phyloP scores from a whole-genome alignment of 2,113 vertebrate species.

The Amphiprion ocellaris region DNA sequence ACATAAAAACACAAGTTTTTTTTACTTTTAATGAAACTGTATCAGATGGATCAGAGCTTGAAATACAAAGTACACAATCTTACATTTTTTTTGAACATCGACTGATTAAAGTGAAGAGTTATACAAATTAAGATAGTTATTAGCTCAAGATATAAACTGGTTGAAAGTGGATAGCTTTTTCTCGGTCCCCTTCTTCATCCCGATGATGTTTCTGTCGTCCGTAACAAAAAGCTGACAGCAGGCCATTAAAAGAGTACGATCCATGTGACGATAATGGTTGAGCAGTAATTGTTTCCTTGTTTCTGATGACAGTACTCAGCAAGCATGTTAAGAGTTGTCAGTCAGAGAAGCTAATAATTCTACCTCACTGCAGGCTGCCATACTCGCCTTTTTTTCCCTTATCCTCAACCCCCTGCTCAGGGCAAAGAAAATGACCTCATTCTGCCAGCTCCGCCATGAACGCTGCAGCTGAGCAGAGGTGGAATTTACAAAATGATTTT shows the following conservation, averaged over 20 bases:
- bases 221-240: not conserved
- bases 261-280: not conserved
- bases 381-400: not conserved
- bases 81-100: no score
- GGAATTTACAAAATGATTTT: not conserved
- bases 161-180: no score
- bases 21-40: no score
- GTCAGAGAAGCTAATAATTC: constrained; percentile 29
- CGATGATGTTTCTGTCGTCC: no score
- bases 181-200: no score
- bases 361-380: constrained; percentile 17
- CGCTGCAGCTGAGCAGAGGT: constrained; percentile 24
- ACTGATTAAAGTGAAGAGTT: no score
- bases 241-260: not conserved
- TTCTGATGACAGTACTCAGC: constrained; percentile 24
- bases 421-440: constrained; percentile 54
- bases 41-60: no score
- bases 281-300: constrained; percentile 13
- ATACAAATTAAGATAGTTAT: no score
- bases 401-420: not conserved
- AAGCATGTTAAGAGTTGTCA: constrained; percentile 8
- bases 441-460: constrained; percentile 50
- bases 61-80: no score
- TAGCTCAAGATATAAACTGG: no score
- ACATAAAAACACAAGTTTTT: no score